Base-by-base conservation (phyloP, 2,888 invertebrate species). In the Aspidiotus destructor region DNA sequence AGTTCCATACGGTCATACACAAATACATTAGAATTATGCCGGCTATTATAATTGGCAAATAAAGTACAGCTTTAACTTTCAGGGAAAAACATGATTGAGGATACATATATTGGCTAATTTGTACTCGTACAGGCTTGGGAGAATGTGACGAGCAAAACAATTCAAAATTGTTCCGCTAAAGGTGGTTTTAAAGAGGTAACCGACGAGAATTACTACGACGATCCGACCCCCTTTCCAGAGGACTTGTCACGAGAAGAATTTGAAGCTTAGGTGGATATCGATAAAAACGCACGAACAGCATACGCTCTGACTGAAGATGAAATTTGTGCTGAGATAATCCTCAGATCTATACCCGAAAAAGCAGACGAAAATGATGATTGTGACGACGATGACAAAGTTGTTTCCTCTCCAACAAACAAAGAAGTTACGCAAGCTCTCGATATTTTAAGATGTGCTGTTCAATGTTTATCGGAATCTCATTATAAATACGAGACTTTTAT, bases 391-490 rank as follows among this genome's bases (percentile, higher is more conserved):
- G 52, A 52, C 52, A 5, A 1, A 52, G 52, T 52, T 52, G 52
- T 52, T 2, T 52, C 1, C 52, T 5, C 52, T 52, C 5, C 52
- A 52, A 52, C 52, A 5, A 52, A 52, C 52, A 52, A 52, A 52
- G 52, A 52, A 52, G 52, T 52, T 52, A 52, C 52, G 52, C 52
- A 52, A 52, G 52, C 52, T 52, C 52, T 52, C 52, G 1, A 52
- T 52, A 5, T 52, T 52, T 52, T 52, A 52, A 52, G 52, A 52
- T 5, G 52, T 52, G 5, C 52, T 52, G 52, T 52, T n/a, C 52
- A 52, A 52, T 52, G 52, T 52, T 52, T 52, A 52, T 52, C 52
- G 52, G n/a, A 52, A 52, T n/a, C 52, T 52, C 52, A 52, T 52
- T 52, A 52, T 52, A 52, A 5, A 52, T 52, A 52, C 52, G 52